Base-by-base conservation (phyloP, 2,113 vertebrate species). In the Catharus bicknelli region DNA sequence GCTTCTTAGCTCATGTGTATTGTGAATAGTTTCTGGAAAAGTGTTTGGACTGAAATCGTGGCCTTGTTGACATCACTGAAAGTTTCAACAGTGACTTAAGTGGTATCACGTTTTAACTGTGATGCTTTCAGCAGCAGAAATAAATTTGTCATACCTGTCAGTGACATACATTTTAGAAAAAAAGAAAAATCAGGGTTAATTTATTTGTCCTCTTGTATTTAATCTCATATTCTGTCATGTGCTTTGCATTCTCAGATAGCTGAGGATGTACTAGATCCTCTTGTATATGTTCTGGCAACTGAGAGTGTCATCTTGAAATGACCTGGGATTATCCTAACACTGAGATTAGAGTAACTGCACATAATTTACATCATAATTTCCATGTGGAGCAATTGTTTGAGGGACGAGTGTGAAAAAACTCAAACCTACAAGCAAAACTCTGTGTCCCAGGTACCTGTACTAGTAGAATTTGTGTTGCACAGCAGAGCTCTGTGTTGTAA, bases 401-500 rank as follows among this genome's bases (percentile, higher is more conserved):
- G 70, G 68, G 16, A 54, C 0, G 2, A 62, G 23, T 22, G 43
- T 51, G 20, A 57, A 77, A 78, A 80, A 63, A n/a, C 51, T n/a
- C 36, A 66, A 68, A 59, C 22, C 26, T 80, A n/a, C 43, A 61
- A 79, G 43, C 43, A 74, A 74, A 88, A 14, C 18, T 76, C 20
- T 16, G 0, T 36, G 40, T 77, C 30, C 30, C 32, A 11, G 13
- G 5, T 53, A 15, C 36, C n/a, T 62, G 3, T 19, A 11, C 13
- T 32, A 1, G 20, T 29, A 25, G 48, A 54, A 43, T 76, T 72
- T 93, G 34, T 67, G 63, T 76, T 83, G 53, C 22, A 25, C 11
- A 55, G 53, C 13, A 83, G 48, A 67, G 21, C 21, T 86, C 47
- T 63, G 18, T 72, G 58, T n/a, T 70, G 45, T 27, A 20, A 29